Evolutionary conservation across 2,888 invertebrate species (phyloP).

Genomic region (Harpagoxenus sublaevis): DNA sequence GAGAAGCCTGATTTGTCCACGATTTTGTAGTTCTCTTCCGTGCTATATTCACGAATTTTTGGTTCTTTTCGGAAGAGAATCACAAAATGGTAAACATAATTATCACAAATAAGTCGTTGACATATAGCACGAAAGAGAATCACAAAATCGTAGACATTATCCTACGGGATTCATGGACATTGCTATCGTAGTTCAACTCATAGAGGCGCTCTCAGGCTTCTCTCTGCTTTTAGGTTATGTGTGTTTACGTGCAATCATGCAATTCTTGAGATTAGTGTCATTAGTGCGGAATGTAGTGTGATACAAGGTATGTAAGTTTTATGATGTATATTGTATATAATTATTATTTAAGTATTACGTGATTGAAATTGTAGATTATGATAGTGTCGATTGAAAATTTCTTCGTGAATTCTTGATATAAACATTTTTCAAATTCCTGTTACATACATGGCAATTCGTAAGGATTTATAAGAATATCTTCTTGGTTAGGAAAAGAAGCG

Average conservation of each 20-base stretch:
- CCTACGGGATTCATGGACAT: too few relatives aligned
- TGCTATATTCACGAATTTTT: too few relatives aligned
- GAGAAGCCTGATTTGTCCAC: too few relatives aligned
- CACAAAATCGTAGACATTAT: too few relatives aligned
- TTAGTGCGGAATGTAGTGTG: neutral
- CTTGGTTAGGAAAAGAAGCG: constrained; percentile 69
- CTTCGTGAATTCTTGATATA: constrained; percentile 31
- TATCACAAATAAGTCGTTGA: too few relatives aligned
- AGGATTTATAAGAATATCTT: constrained; percentile 4
- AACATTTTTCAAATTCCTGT: neutral
- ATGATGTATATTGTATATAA: constrained; percentile 25
- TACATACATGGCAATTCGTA: neutral
- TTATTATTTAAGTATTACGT: constrained; percentile 45
- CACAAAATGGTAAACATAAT: too few relatives aligned
- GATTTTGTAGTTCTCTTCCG: too few relatives aligned
- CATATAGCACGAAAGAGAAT: too few relatives aligned
- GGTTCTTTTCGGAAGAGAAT: too few relatives aligned
- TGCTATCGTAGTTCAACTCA: too few relatives aligned
- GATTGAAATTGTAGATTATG: neutral
- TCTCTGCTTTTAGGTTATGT: neutral
- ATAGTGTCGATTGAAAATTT: neutral
- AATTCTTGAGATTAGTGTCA: neutral
- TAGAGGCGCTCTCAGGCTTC: too few relatives aligned
- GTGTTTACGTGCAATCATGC: neutral
- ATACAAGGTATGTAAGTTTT: constrained; percentile 49